A percentile compares a stretch with the other conserved stretches of the same genome.
Conservation (phyloP, 2,888 invertebrate species). For the Nephrotoma flavescens region DNA sequence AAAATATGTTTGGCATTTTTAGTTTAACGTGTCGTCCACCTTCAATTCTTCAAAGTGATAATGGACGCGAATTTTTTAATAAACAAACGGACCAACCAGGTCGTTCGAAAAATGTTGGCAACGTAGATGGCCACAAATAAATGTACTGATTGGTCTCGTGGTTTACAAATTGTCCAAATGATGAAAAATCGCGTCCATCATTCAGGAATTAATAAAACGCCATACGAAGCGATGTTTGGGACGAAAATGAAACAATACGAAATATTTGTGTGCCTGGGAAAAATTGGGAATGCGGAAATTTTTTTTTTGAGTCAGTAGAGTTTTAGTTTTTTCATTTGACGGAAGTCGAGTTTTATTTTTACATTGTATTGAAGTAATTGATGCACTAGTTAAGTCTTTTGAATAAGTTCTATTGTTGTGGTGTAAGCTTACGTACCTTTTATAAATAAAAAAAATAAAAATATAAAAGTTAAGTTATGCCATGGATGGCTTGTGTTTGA, state of each 20-base stretch:
- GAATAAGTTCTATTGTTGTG: too few species aligned
- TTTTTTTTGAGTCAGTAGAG: too few species aligned
- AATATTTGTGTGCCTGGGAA: too few species aligned
- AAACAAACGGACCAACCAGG: slow-evolving; percentile 21
- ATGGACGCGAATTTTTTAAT: slow-evolving; percentile 15
- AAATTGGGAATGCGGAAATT: too few species aligned
- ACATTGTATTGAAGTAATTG: too few species aligned
- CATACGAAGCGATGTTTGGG: slow-evolving; percentile 26
- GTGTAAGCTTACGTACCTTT: too few species aligned
- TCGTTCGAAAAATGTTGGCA: slow-evolving; percentile 23
- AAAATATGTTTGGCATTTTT: slow-evolving; percentile 12
- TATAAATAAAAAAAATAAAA: too few species aligned
- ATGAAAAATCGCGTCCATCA: slow-evolving; percentile 28
- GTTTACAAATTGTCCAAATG: slow-evolving; percentile 25
- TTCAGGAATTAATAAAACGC: slow-evolving; percentile 21
- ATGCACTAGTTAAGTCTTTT: too few species aligned
- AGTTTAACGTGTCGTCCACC: slow-evolving; percentile 13
- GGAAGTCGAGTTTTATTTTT: too few species aligned
- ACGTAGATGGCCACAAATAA: slow-evolving; percentile 20
- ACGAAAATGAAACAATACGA: slow-evolving; percentile 14
- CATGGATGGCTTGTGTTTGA: too few species aligned
- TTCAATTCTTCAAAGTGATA: slow-evolving; percentile 13
- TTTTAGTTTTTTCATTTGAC: too few species aligned
- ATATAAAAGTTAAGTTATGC: too few species aligned
- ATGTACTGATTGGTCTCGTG: slow-evolving; percentile 26